Evolutionary conservation across 2,888 invertebrate genomes (phyloP).

Genomic region (Oligia fasciuncula): DNA sequence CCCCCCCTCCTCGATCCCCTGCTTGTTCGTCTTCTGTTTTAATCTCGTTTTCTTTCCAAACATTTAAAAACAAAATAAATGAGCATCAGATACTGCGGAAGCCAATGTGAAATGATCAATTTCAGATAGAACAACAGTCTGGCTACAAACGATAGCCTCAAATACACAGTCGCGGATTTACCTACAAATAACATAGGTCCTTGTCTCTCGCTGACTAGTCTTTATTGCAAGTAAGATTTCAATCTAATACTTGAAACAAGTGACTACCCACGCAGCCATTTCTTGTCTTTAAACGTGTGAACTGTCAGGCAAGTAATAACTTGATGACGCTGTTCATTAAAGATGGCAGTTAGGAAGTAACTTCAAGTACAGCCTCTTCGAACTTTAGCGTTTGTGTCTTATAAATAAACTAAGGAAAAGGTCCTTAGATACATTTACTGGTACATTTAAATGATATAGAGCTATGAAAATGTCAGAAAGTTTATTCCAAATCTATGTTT

Average conservation of each 20-base stretch:
- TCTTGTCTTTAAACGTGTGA: constrained; percentile 63
- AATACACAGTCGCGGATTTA: constrained; percentile 53
- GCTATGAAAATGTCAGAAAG: neutral
- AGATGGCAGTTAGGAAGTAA: constrained; percentile 58
- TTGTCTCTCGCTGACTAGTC: constrained; percentile 44
- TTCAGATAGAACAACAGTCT: constrained; percentile 27
- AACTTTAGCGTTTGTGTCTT: constrained; percentile 39
- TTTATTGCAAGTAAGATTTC: constrained; percentile 63
- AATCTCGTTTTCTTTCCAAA: neutral
- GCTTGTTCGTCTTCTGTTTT: too few species aligned
- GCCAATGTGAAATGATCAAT: constrained; percentile 26
- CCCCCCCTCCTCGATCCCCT: too few species aligned
- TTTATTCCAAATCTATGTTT: neutral
- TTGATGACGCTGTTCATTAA: constrained; percentile 63
- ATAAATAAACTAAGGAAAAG: constrained; percentile 20
- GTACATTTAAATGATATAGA: neutral
- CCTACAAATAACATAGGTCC: constrained; percentile 55
- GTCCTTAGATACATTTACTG: neutral
- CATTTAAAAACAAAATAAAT: neutral
- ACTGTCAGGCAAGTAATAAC: constrained; percentile 59
- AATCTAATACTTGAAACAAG: constrained; percentile 61
- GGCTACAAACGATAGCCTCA: constrained; percentile 23
- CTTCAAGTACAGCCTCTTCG: constrained; percentile 36
- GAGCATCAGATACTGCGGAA: neutral
- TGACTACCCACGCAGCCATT: constrained; percentile 60